Evolutionary conservation across 2,797 vertebrate genomes (phyloP).

Genomic region (Clarias laeviceps): DNA sequence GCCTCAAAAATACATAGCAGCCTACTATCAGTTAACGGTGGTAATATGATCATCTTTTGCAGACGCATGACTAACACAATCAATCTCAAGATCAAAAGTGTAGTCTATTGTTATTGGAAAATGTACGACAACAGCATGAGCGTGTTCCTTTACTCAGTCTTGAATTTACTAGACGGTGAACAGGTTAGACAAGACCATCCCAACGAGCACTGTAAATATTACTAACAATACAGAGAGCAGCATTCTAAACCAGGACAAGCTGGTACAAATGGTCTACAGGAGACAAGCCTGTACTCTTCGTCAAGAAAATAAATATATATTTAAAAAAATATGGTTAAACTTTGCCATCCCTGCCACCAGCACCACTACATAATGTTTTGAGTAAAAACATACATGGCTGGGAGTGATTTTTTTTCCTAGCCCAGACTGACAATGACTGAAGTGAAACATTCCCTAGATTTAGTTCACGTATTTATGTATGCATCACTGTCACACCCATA

Average conservation of each 20-base stretch:
- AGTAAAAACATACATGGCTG: not conserved
- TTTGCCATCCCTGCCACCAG: not conserved
- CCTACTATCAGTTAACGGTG: too few relatives aligned
- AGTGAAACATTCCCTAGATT: not conserved
- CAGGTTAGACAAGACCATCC: slow-evolving; percentile 22
- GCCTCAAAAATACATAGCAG: too few relatives aligned
- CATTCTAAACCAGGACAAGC: not conserved
- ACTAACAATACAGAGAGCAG: slow-evolving; percentile 4
- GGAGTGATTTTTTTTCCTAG: not conserved
- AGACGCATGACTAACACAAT: too few relatives aligned
- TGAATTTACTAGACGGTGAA: not conserved
- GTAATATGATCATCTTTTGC: too few relatives aligned
- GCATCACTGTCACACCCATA: not conserved
- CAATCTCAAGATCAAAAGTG: not conserved
- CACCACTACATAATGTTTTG: not conserved
- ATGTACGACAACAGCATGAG: not conserved
- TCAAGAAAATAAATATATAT: not conserved
- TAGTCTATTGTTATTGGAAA: not conserved
- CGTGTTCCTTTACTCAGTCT: not conserved
- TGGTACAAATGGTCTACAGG: not conserved
- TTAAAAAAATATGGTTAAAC: not conserved
- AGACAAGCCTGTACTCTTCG: not conserved
- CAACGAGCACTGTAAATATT: not conserved
- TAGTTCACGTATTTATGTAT: not conserved
- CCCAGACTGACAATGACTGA: not conserved